These are phyloP conservation scores for Zoanthus sansibaricus DNA, from an alignment of 92 coral and sea anemone genomes.

Conservation along the genomic window DNA sequence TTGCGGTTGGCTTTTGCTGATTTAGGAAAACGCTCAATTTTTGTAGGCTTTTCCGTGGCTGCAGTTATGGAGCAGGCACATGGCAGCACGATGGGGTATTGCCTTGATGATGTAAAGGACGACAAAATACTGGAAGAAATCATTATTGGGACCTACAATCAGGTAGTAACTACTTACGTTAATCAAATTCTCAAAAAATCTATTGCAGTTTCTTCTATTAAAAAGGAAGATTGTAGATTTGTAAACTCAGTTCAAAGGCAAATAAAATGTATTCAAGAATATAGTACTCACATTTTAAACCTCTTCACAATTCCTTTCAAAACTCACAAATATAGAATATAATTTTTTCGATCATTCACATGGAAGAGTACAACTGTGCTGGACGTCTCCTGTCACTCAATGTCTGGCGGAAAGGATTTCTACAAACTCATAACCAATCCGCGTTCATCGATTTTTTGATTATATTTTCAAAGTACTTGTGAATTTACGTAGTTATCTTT, in stretches of 20 bases:
- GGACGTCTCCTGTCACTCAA: not conserved
- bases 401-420: not conserved
- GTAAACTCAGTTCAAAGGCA: not conserved
- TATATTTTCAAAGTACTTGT: too few relatives aligned
- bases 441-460: too few relatives aligned
- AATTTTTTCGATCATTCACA: too few relatives aligned
- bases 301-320: not conserved
- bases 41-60: constrained; percentile 32
- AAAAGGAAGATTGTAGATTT: not conserved
- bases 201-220: too few relatives aligned
- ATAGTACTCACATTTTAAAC: too few relatives aligned
- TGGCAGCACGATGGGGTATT: constrained; percentile 33
- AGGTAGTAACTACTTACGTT: constrained; percentile 3
- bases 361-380: not conserved
- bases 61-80: constrained; percentile 40
- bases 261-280: not conserved
- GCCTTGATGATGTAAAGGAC: constrained; percentile 45
- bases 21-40: too few relatives aligned
- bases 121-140: constrained; percentile 35
- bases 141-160: constrained; percentile 21
- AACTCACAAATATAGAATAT: not conserved
- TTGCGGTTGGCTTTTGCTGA: too few relatives aligned
- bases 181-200: too few relatives aligned
- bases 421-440: not conserved
- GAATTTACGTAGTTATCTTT: too few relatives aligned